Conservation (phyloP, 2,888 invertebrate species). For the Cynaeus angustus region DNA sequence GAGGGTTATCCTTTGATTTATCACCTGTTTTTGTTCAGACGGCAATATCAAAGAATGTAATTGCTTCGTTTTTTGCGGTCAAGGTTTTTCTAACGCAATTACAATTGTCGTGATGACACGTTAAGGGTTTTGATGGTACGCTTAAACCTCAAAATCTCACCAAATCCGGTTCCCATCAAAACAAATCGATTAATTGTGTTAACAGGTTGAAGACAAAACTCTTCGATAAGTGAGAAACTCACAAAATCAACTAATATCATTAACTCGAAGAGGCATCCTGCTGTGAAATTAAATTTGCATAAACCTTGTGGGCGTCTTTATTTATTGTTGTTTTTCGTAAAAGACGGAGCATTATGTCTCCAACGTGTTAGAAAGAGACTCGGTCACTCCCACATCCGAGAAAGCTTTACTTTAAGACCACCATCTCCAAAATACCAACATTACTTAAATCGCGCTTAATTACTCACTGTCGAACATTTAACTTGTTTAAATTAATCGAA, state of each 20-base stretch:
- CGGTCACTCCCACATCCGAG: conserved; percentile 49
- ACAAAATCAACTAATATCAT: conserved; percentile 45
- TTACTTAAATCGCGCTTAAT: conserved; percentile 21
- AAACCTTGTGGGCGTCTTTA: conserved; percentile 53
- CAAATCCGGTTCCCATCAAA: conserved; percentile 34
- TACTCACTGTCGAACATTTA: conserved; percentile 26
- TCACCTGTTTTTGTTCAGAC: conserved; percentile 42
- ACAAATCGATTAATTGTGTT: conserved; percentile 25
- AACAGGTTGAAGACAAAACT: conserved; percentile 8
- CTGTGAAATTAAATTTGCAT: conserved; percentile 54
- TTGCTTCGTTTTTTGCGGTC: conserved; percentile 40
- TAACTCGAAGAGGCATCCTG: conserved; percentile 46
- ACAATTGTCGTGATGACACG: conserved; percentile 14
- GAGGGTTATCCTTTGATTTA: conserved; percentile 45
- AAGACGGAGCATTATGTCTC: conserved; percentile 39
- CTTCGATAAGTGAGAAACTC: conserved; percentile 21
- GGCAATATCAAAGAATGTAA: conserved; percentile 33
- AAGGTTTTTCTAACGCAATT: conserved; percentile 44
- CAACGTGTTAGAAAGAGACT: conserved; percentile 38
- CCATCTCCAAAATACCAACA: conserved; percentile 23
- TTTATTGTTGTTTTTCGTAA: conserved; percentile 53
- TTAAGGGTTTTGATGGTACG: conserved; percentile 12
- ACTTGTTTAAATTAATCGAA: conserved; percentile 26
- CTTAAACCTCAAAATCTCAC: conserved; percentile 28
- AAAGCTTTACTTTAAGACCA: conserved; percentile 32